Percentiles rank a stretch among this genome's conserved stretches.
These are phyloP conservation scores for Pipistrellus kuhlii DNA, from an alignment of 2,797 vertebrate genomes.

Conservation along the genomic window DNA sequence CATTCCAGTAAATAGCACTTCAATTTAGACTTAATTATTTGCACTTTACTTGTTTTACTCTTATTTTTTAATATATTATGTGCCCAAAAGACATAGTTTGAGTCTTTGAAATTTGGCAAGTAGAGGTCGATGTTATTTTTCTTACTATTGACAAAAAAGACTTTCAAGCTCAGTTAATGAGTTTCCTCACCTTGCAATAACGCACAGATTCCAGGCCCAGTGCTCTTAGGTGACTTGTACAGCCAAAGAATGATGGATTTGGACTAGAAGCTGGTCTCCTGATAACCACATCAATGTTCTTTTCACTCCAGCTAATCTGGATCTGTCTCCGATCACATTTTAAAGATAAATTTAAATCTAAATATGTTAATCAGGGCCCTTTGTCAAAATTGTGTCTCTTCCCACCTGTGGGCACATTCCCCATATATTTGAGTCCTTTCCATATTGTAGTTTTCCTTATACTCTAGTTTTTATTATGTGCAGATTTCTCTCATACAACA, in stretches of 20 bases:
- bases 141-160: neutral
- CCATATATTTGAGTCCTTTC: neutral
- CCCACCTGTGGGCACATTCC: neutral
- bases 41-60: neutral
- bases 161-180: slow-evolving; percentile 24
- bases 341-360: slow-evolving; percentile 9
- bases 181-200: neutral
- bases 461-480: neutral
- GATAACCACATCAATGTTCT: neutral
- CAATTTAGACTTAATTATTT: neutral
- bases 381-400: neutral
- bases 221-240: neutral
- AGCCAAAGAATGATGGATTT: neutral
- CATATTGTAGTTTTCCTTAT: neutral
- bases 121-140: neutral
- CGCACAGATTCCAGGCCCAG: neutral
- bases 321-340: neutral
- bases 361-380: neutral
- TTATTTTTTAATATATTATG: neutral
- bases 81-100: neutral
- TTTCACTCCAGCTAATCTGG: neutral
- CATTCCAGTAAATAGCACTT: slow-evolving; percentile 1
- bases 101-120: slow-evolving; percentile 31
- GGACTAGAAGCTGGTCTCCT: neutral
- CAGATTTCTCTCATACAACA: neutral